Evolutionary conservation across 2,797 vertebrate genomes (phyloP).

Genomic region (Cephalopachus bancanus): DNA sequence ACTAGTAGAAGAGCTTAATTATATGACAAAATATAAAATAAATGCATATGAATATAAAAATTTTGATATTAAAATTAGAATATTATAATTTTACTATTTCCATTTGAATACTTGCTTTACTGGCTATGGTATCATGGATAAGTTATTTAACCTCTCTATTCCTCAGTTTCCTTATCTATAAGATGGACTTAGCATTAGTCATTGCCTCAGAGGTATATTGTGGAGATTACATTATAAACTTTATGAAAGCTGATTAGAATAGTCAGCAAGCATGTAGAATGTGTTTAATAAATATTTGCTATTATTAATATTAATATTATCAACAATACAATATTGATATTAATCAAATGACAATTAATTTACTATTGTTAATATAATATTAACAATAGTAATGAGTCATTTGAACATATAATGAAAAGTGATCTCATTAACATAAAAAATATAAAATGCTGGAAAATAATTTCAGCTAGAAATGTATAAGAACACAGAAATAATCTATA

Average conservation of each 20-base stretch:
- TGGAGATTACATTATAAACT: background rate
- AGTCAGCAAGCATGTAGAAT: background rate
- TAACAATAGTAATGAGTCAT: background rate
- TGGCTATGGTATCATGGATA: background rate
- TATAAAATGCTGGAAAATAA: background rate
- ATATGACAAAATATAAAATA: background rate
- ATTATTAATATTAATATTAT: background rate
- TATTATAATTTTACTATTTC: background rate
- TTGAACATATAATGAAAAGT: background rate
- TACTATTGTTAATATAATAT: too few species aligned
- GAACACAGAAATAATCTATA: background rate
- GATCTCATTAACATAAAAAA: background rate
- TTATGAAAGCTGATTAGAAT: background rate
- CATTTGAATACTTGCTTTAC: background rate
- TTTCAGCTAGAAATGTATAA: background rate
- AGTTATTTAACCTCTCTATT: background rate
- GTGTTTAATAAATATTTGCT: background rate
- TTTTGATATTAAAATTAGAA: background rate
- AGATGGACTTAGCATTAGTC: background rate
- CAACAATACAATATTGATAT: too few species aligned
- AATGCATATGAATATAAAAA: background rate
- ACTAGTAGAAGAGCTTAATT: background rate
- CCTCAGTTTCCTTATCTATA: slow-evolving; percentile 6
- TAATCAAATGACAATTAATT: too few species aligned
- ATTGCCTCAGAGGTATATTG: background rate